Evolutionary conservation across 37 sponge, comb jelly and placozoan genomes (phyloP), one percentile per base, ranked within the genome.

Genomic region (Agelas oroides): DNA sequence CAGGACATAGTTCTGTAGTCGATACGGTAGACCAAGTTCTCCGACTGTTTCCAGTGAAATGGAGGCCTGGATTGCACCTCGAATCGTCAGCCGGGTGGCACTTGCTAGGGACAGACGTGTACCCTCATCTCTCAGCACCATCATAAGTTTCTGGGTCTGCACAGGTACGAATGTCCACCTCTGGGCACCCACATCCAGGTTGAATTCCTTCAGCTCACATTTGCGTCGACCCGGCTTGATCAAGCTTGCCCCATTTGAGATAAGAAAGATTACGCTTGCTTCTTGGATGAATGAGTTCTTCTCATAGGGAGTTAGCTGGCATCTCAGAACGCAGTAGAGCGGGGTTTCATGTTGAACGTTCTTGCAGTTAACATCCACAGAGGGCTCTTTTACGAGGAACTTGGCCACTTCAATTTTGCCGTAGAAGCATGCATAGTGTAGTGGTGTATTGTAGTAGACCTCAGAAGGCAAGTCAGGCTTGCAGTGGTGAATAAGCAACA

Each of bases 401-500:
- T 54, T 40, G 17, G 85, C 70, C 1, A 79, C 58, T 28, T 87
- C 60, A 14, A 70, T 53, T 36, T 84, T 68, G 14, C 92, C 92
- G 57, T 92, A 87, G 59, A 80, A 92, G 71, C 76, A 71, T 20
- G 88, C 78, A 73, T 92, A 92, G 56, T 92, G 92, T 12, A 92
- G 88, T 8, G 88, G 85, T n/a, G 81, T 87, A 72, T 87, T 92
- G 56, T 80, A 53, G 57, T 77, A 82, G 19, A 78, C 63, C 19
- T 77, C 70, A 12, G 84, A 58, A 15, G 84, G 62, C 19, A 66
- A 64, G 70, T 71, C 40, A 35, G 84, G 80, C 18, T 78, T 67
- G 20, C 62, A 76, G 5, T 77, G 73, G 58, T 84, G 56, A 17
- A 23, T 31, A 11, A 88, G 53, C 5, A 92, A 31, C 65, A 83